Evolutionary conservation across 2,797 vertebrate species (phyloP).

Genomic region (Synaphobranchus kaupii): DNA sequence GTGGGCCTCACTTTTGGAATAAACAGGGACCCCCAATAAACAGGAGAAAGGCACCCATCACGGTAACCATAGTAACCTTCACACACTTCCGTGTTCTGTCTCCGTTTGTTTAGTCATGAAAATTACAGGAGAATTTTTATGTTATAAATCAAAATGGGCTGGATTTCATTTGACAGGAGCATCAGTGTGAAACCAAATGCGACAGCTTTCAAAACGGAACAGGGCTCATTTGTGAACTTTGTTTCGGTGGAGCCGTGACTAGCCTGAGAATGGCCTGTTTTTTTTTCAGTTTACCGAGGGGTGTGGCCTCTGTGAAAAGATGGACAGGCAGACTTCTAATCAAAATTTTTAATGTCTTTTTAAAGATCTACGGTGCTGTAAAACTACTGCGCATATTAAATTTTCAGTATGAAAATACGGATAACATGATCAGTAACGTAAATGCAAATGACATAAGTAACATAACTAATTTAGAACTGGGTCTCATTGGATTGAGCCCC

Average conservation of each 20-base stretch:
- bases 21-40: not conserved
- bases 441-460: not conserved
- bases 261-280: not conserved
- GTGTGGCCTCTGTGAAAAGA: not conserved
- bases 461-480: not conserved
- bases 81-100: not conserved
- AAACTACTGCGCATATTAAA: too few relatives aligned
- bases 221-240: not conserved
- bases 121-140: not conserved
- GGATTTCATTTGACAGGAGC: not conserved
- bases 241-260: not conserved
- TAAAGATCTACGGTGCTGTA: too few relatives aligned
- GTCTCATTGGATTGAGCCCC: not conserved
- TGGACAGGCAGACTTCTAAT: not conserved
- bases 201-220: not conserved
- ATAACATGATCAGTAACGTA: too few relatives aligned
- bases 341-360: too few relatives aligned
- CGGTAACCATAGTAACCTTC: not conserved
- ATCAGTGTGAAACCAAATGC: not conserved
- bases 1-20: not conserved
- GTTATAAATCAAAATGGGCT: not conserved
- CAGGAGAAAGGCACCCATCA: not conserved
- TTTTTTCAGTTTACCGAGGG: not conserved
- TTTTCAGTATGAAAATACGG: too few relatives aligned
- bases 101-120: not conserved